These are phyloP conservation scores for Calyptomena viridis DNA, from an alignment of 2,113 vertebrate species.

Conservation along the genomic window DNA sequence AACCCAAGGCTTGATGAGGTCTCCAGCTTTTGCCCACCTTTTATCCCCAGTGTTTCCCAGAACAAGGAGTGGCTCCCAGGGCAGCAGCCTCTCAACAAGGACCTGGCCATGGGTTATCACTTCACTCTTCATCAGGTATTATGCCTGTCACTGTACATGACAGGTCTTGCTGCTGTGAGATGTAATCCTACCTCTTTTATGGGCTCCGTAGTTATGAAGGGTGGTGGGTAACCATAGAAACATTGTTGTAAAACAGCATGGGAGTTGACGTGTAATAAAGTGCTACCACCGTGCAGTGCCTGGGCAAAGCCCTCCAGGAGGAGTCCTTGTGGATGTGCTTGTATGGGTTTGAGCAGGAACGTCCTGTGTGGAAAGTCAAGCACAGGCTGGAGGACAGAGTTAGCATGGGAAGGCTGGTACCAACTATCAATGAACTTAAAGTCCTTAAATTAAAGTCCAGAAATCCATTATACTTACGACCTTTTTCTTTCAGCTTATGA, in stretches of 20 bases:
- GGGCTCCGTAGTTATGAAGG: slow-evolving; percentile 18
- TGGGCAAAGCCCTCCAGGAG: slow-evolving; percentile 16
- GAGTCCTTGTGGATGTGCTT: neutral
- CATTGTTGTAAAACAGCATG: slow-evolving; percentile 23
- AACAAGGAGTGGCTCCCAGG: neutral
- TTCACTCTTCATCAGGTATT: neutral
- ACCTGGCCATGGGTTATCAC: neutral
- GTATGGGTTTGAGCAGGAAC: neutral
- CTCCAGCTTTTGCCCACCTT: neutral
- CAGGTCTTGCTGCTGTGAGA: slow-evolving; percentile 8
- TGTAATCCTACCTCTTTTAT: slow-evolving; percentile 36
- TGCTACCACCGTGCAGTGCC: neutral
- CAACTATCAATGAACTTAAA: neutral
- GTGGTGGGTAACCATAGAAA: slow-evolving; percentile 69
- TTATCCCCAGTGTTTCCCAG: fast-evolving
- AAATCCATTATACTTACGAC: neutral
- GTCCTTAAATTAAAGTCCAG: neutral
- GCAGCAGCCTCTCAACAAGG: neutral
- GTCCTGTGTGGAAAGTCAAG: neutral
- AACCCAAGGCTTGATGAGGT: neutral
- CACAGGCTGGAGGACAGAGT: neutral
- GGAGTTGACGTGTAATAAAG: slow-evolving; percentile 43
- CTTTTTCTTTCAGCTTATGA: neutral
- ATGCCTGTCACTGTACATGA: neutral
- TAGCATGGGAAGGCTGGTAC: neutral